phyloP scores from a whole-genome alignment of 2,797 vertebrate genomes.

The Onychomys leucogaster region DNA sequence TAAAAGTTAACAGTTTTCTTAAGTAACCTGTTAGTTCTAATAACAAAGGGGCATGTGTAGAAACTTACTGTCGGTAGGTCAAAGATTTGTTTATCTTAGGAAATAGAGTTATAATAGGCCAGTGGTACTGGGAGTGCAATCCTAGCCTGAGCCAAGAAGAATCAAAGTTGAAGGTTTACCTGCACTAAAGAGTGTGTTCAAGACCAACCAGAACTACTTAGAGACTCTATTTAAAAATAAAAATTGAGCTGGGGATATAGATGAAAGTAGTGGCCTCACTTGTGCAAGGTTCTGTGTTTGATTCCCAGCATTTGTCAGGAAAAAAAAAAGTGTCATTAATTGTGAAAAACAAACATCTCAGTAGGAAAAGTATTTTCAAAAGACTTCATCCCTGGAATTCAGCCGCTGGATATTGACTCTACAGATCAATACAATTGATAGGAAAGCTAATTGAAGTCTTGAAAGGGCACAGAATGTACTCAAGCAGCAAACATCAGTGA shows the following conservation, averaged over 20 bases:
- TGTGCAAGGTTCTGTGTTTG: neutral
- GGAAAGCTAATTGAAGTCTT: neutral
- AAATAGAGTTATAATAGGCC: neutral
- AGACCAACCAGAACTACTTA: neutral
- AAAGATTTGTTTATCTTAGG: neutral
- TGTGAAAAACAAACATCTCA: neutral
- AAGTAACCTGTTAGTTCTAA: neutral
- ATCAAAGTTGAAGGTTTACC: neutral
- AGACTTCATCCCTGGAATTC: neutral
- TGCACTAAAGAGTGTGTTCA: neutral
- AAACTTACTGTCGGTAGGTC: neutral
- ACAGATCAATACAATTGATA: neutral
- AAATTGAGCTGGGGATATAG: neutral
- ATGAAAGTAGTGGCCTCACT: no score
- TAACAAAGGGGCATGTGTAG: neutral
- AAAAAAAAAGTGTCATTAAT: neutral
- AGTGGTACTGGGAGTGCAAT: no score
- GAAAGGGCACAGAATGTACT: neutral
- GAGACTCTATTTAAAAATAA: neutral
- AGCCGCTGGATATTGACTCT: neutral
- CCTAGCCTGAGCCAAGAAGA: neutral
- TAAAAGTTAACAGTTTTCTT: neutral
- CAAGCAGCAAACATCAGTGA: neutral
- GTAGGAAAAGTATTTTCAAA: neutral
- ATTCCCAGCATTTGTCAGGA: neutral